phyloP scores from a whole-genome alignment of 2,888 invertebrate genomes.

The Torymus auratus region DNA sequence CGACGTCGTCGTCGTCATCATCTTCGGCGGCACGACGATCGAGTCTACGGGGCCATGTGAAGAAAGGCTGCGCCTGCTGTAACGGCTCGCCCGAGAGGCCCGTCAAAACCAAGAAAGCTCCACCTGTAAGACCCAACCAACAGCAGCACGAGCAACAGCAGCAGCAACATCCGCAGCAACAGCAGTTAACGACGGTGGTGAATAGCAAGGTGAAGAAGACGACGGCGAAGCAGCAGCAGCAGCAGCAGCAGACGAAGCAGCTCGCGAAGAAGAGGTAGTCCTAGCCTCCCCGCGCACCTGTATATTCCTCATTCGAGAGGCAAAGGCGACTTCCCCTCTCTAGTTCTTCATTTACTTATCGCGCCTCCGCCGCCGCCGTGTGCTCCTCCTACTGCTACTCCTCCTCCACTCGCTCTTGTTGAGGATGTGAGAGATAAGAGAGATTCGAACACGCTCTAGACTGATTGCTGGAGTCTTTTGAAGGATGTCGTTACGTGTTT shows the following conservation, averaged over 20 bases:
- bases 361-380: not conserved
- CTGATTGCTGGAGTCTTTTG: not conserved
- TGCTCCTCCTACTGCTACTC: not conserved
- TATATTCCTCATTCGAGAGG: conserved; percentile 49
- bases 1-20: conserved; percentile 34
- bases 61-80: conserved; percentile 82
- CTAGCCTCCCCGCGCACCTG: conserved; percentile 58
- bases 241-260: conserved; percentile 65
- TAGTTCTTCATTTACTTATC: not conserved
- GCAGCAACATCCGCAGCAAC: conserved; percentile 16
- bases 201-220: conserved; percentile 1
- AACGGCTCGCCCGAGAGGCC: conserved; percentile 79
- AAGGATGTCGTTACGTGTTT: not conserved
- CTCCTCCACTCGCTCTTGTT: conserved; percentile 36
- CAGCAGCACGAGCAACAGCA: conserved; percentile 19
- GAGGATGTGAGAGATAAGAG: not conserved
- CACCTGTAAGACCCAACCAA: conserved; percentile 13
- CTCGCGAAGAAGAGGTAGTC: conserved; percentile 76
- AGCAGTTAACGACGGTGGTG: not conserved
- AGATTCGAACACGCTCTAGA: no score
- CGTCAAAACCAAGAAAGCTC: conserved; percentile 72
- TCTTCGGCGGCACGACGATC: conserved; percentile 68
- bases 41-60: conserved; percentile 80
- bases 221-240: not conserved
- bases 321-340: not conserved